phyloP scores from a whole-genome alignment of 2,888 invertebrate species.

The Epistrophella euchroma region DNA sequence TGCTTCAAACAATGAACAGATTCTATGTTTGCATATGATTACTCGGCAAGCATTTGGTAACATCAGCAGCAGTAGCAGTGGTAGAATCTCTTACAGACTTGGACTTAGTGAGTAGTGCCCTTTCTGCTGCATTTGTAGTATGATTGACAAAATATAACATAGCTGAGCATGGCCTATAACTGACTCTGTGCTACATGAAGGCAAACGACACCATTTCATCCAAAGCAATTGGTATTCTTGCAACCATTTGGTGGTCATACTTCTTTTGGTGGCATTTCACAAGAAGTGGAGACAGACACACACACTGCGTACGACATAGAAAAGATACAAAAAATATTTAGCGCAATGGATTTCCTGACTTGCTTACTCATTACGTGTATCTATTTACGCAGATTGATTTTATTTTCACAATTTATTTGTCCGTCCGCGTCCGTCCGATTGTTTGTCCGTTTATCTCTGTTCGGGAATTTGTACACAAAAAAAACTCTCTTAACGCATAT shows the following conservation, averaged over 20 bases:
- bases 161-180: not conserved
- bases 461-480: constrained; percentile 7
- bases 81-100: constrained; percentile 5
- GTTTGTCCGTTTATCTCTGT: not conserved
- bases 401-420: constrained; percentile 72
- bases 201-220: constrained; percentile 58
- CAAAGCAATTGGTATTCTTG: constrained; percentile 66
- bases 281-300: constrained; percentile 42
- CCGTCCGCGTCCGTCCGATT: constrained; percentile 34
- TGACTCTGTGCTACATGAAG: constrained; percentile 33
- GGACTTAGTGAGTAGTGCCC: constrained; percentile 1
- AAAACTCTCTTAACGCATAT: constrained; percentile 20
- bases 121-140: constrained; percentile 43
- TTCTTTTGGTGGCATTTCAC: constrained; percentile 68
- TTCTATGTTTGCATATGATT: constrained; percentile 51
- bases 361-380: constrained; percentile 73
- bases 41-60: constrained; percentile 23
- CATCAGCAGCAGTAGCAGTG: constrained; percentile 4
- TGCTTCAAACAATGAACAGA: constrained; percentile 58
- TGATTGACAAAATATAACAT: constrained; percentile 30
- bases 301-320: constrained; percentile 35
- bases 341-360: constrained; percentile 76
- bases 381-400: constrained; percentile 69
- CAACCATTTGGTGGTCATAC: constrained; percentile 35
- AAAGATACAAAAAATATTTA: constrained; percentile 58